phyloP scores from a whole-genome alignment of 2,888 invertebrate genomes.

The Steinernema hermaphroditum region DNA sequence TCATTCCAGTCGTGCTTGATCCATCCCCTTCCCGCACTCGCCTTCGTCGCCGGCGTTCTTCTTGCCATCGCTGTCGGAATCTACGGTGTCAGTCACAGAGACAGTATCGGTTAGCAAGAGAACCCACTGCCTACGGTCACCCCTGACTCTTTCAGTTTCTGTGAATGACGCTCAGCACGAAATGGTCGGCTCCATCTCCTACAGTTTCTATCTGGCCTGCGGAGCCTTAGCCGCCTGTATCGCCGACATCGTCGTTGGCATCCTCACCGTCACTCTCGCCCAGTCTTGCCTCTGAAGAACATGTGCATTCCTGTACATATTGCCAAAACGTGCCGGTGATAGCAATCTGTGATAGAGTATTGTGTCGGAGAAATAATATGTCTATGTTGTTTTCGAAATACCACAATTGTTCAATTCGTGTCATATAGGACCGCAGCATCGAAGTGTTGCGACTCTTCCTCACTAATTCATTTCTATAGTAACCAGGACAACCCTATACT shows the following conservation, averaged over 20 bases:
- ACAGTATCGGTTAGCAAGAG: neutral
- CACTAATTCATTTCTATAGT: too few relatives aligned
- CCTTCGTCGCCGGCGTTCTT: neutral
- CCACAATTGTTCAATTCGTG: too few relatives aligned
- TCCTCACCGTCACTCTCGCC: neutral
- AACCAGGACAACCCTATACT: too few relatives aligned
- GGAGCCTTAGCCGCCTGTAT: neutral
- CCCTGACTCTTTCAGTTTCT: neutral
- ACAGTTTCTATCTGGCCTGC: conserved; percentile 14
- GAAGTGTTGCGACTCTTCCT: too few relatives aligned
- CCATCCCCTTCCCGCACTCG: neutral
- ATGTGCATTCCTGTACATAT: too few relatives aligned
- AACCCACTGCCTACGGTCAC: neutral
- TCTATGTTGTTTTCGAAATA: too few relatives aligned
- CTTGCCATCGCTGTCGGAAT: conserved; percentile 22
- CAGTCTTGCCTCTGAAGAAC: neutral
- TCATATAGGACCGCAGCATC: too few relatives aligned
- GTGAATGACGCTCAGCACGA: neutral
- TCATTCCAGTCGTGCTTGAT: neutral
- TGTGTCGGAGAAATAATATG: too few relatives aligned
- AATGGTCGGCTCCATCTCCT: neutral
- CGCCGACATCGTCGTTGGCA: neutral
- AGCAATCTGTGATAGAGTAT: too few relatives aligned
- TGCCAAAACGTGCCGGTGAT: too few relatives aligned
- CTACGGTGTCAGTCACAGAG: conserved; percentile 10